Evolutionary conservation across 1,140 invertebrate genomes (phyloP).

Genomic region (Elysia chlorotica): DNA sequence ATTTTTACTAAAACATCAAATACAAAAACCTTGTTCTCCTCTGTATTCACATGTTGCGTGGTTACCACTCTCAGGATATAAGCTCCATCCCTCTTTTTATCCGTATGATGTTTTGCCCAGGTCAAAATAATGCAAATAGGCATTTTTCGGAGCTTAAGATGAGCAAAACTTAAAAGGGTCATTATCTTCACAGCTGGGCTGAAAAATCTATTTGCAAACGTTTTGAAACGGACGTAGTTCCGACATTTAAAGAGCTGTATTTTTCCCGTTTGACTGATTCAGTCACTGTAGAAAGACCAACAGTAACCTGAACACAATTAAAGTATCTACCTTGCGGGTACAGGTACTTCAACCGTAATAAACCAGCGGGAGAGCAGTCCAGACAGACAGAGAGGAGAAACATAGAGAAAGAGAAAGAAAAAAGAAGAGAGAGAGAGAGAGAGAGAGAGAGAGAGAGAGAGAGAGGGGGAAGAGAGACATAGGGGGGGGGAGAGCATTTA

Average conservation of each 20-base stretch:
- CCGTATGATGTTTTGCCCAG: not conserved
- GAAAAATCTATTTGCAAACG: too few relatives aligned
- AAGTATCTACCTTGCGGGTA: not conserved
- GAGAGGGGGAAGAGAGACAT: not conserved
- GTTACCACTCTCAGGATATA: not conserved
- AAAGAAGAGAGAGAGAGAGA: not conserved
- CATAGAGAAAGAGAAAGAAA: not conserved
- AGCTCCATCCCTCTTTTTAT: not conserved
- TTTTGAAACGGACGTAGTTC: too few relatives aligned
- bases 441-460: constrained; percentile 1
- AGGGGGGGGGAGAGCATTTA: not conserved
- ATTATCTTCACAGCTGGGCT: too few relatives aligned
- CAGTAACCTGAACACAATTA: not conserved
- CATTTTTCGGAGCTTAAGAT: not conserved
- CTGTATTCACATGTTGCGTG: not conserved
- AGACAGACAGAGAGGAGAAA: not conserved
- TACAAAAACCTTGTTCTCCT: not conserved
- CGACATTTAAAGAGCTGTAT: not conserved
- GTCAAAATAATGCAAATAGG: not conserved
- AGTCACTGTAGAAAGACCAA: not conserved
- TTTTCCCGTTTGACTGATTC: not conserved
- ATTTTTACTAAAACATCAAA: not conserved
- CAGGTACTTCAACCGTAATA: too few relatives aligned
- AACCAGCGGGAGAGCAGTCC: not conserved
- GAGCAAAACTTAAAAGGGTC: too few relatives aligned